phyloP scores from a whole-genome alignment of 1,140 invertebrate species.

The Listronotus bonariensis region DNA sequence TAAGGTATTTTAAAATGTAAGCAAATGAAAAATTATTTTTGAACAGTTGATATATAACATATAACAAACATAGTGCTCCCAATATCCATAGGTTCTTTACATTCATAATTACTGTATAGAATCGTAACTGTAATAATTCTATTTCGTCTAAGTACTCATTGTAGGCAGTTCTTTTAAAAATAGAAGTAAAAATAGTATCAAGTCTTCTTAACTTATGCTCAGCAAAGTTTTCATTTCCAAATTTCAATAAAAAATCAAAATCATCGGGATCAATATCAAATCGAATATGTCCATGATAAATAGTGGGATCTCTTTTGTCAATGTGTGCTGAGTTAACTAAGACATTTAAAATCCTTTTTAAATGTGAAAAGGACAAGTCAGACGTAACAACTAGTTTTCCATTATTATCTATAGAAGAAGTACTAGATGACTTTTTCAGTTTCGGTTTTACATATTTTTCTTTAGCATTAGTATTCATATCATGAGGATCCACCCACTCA shows the following conservation, averaged over 20 bases:
- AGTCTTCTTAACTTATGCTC: slow-evolving; percentile 30
- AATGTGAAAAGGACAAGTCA: slow-evolving; percentile 11
- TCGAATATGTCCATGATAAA: slow-evolving; percentile 22
- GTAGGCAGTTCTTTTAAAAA: slow-evolving; percentile 24
- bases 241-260: slow-evolving; percentile 27
- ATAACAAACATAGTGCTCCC: slow-evolving; percentile 14
- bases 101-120: slow-evolving; percentile 24
- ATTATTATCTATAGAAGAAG: not conserved
- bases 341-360: slow-evolving; percentile 29
- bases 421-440: slow-evolving; percentile 14
- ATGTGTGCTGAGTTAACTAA: slow-evolving; percentile 23
- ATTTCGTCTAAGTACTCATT: slow-evolving; percentile 19
- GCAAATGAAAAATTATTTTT: slow-evolving; percentile 32
- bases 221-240: slow-evolving; percentile 21
- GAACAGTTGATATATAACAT: slow-evolving; percentile 26
- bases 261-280: slow-evolving; percentile 26
- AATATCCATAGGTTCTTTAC: slow-evolving; percentile 18
- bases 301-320: slow-evolving; percentile 16
- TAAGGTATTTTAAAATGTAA: slow-evolving; percentile 30
- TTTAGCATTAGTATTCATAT: slow-evolving; percentile 37
- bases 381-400: not conserved
- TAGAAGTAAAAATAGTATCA: slow-evolving; percentile 32
- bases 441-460: slow-evolving; percentile 11
- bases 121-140: slow-evolving; percentile 12
- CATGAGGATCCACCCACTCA: slow-evolving; percentile 38